Conservation (phyloP, 92 coral and sea anemone species). For the Phenganax stokvisi region DNA sequence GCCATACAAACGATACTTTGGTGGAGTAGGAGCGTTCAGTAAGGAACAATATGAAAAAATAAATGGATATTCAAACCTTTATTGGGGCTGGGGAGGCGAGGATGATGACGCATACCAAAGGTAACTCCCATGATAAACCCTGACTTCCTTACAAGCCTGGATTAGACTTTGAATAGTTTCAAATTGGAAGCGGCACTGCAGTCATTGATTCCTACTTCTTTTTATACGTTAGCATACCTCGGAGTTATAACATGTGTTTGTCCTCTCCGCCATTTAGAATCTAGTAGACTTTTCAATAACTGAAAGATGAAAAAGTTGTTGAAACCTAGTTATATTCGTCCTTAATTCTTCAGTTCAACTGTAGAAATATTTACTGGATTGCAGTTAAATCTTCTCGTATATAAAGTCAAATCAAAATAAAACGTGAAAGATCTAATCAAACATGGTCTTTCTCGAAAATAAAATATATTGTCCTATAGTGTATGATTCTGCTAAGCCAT, state of each 20-base stretch:
- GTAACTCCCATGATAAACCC: not conserved
- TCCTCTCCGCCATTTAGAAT: not conserved
- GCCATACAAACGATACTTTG: constrained; percentile 68
- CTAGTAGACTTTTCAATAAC: not conserved
- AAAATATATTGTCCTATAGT: no score
- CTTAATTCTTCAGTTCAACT: no score
- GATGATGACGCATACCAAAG: constrained; percentile 80
- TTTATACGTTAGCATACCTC: not conserved
- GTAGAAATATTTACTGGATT: not conserved
- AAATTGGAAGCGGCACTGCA: no score
- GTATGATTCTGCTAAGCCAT: no score
- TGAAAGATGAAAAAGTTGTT: not conserved
- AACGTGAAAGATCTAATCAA: no score
- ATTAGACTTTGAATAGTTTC: no score
- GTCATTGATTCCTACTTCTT: no score
- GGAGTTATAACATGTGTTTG: not conserved
- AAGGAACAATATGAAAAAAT: constrained; percentile 64
- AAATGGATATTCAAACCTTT: constrained; percentile 89
- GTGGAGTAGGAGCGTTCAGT: constrained; percentile 94
- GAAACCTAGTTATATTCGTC: no score
- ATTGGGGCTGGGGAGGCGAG: constrained; percentile 99
- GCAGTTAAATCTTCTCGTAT: no score
- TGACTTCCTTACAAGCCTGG: no score
- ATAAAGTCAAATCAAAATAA: no score
- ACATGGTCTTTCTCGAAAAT: no score